Percentiles rank a stretch among this genome's conserved stretches.
Evolutionary conservation across 30 jellyfish, hydroid and myxozoan species (phyloP).

Genomic region (Aurelia sp.): DNA sequence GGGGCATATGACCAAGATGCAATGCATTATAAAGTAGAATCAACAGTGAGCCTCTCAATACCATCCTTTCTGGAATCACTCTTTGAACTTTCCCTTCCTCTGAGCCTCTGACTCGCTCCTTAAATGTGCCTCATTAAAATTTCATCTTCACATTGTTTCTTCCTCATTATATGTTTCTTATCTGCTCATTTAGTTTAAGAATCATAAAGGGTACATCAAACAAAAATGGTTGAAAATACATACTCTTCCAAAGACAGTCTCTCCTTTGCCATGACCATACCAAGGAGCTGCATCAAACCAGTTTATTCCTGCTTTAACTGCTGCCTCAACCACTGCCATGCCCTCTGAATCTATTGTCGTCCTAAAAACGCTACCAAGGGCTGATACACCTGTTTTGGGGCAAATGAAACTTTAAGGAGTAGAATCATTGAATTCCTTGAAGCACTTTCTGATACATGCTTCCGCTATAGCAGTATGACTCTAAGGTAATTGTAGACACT

Average conservation of each 20-base stretch:
- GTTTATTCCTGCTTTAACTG: constrained; percentile 79
- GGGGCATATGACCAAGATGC: too few relatives aligned
- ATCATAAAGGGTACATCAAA: too few relatives aligned
- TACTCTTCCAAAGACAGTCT: constrained; percentile 83
- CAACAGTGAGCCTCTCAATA: too few relatives aligned
- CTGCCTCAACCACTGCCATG: constrained; percentile 75
- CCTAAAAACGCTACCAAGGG: constrained; percentile 86
- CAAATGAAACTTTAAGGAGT: neutral
- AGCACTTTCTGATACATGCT: neutral
- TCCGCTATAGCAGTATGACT: too few relatives aligned
- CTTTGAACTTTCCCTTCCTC: too few relatives aligned
- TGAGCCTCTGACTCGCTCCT: too few relatives aligned
- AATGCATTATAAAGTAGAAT: too few relatives aligned
- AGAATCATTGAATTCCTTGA: neutral
- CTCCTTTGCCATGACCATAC: constrained; percentile 88
- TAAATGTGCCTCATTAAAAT: too few relatives aligned
- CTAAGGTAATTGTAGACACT: neutral
- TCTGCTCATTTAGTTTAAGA: too few relatives aligned
- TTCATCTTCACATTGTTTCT: too few relatives aligned
- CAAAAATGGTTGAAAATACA: neutral
- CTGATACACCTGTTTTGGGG: constrained; percentile 69
- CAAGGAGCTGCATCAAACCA: constrained; percentile 92
- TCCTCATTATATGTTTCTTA: too few relatives aligned
- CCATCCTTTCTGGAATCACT: too few relatives aligned
- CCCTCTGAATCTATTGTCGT: constrained; percentile 72